Conservation (phyloP, 2,797 vertebrate genomes). For the Halcyon badia region DNA sequence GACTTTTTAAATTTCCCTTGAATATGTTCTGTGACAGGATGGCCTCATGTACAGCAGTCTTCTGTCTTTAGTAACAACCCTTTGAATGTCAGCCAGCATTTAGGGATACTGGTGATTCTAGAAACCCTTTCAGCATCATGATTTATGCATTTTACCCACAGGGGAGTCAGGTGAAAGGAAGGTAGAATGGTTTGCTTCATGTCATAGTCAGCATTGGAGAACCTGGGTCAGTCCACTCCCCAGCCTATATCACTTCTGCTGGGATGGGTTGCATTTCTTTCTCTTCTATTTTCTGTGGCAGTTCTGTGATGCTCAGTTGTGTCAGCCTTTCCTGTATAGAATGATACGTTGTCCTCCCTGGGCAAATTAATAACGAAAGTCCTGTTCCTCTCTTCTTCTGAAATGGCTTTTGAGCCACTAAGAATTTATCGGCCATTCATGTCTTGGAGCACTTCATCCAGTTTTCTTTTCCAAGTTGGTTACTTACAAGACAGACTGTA, state of each 20-base stretch:
- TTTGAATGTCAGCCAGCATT: neutral
- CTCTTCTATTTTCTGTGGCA: neutral
- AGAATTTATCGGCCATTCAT: neutral
- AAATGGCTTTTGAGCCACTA: neutral
- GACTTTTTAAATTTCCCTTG: neutral
- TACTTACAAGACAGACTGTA: neutral
- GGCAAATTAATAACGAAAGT: neutral
- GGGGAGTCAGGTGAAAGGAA: neutral
- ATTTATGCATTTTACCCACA: neutral
- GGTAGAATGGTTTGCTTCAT: neutral
- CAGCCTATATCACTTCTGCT: neutral
- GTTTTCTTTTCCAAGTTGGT: neutral
- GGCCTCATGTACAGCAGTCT: neutral
- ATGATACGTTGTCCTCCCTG: neutral
- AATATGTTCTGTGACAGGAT: neutral
- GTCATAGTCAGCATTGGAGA: neutral
- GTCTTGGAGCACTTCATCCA: neutral
- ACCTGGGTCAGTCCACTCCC: neutral
- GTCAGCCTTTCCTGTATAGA: neutral
- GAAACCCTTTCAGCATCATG: neutral
- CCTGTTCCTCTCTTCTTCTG: neutral
- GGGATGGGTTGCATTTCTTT: neutral
- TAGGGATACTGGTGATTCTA: neutral
- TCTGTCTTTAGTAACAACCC: neutral
- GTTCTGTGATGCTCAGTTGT: neutral